Evolutionary conservation across 1,140 invertebrate species (phyloP), one percentile per base, ranked within the genome.

Genomic region (Melipona quadrifasciata): DNA sequence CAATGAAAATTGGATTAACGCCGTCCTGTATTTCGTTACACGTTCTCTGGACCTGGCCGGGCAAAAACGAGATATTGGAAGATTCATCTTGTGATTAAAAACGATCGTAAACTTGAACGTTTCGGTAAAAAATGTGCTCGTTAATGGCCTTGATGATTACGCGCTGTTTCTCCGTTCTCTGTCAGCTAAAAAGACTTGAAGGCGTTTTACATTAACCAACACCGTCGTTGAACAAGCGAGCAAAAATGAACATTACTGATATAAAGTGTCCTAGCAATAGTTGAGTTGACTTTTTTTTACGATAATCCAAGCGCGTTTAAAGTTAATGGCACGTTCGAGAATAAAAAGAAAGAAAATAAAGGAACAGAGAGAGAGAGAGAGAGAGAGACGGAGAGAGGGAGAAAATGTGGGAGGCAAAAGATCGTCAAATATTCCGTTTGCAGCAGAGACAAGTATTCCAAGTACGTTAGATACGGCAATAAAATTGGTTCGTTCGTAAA

Each of bases 91-190:
- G 14, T 55, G 75, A 79, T 83, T 83, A 79, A 71, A 79, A 53
- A 68, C 75, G 75, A 83, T 71, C 64, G 75, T 58, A 83, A 78
- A 78, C 31, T 79, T 58, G 75, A 55, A 17, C 27, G 21, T 57
- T 27, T 31, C n/a, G 31, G 27, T 55, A 70, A 78, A 83, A 83
- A 78, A 24, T 34, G 4, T 27, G 51, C 75, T 79, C 75, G 65
- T 78, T 79, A 83, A 83, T 77, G 67, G 67, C 65, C 75, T 71
- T 31, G 75, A 71, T 79, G 75, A 83, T 83, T 83, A 71, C 82
- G 51, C 19, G 47, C 27, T 51, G 61, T 77, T 76, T 24, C 21
- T 67, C 21, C 17, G 34, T 19, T 47, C 31, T 27, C 31, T 11
- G 47, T 78, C 67, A 2, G 65, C 65, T 51, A 77, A 83, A 83